Conservation (phyloP, 2,888 invertebrate species). For the Synanthedon tipuliformis region DNA sequence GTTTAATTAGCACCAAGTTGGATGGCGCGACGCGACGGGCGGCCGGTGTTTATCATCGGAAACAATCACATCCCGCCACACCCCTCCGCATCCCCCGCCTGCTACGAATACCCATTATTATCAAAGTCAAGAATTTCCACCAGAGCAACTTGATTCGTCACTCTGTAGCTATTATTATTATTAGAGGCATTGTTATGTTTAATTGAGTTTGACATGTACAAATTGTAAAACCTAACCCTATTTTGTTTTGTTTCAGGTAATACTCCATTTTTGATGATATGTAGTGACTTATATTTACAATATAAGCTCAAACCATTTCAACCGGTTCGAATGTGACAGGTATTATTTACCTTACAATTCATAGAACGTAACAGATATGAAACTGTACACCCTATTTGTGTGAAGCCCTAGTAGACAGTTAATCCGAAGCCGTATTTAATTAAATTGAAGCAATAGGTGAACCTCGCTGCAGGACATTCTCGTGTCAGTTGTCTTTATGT, state of each 20-base stretch:
- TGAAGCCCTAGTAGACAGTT: conserved; percentile 52
- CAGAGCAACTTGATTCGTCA: conserved; percentile 64
- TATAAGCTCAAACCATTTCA: too few species aligned
- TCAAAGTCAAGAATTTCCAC: conserved; percentile 62
- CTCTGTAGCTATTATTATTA: conserved; percentile 57
- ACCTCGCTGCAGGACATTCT: conserved; percentile 41
- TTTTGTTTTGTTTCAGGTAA: conserved; percentile 63
- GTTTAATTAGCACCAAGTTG: conserved; percentile 66
- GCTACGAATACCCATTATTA: conserved; percentile 58
- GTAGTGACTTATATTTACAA: too few species aligned
- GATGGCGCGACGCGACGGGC: conserved; percentile 59
- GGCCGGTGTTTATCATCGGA: conserved; percentile 67
- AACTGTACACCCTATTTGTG: conserved; percentile 50
- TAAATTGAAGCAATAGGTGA: conserved; percentile 58
- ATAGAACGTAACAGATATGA: conserved; percentile 43
- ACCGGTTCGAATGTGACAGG: neutral
- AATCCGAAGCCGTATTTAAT: conserved; percentile 70
- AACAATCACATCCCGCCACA: conserved; percentile 49
- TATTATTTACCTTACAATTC: neutral
- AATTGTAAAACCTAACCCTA: conserved; percentile 48
- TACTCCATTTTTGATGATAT: conserved; percentile 6
- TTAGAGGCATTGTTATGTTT: conserved; percentile 55
- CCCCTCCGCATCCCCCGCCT: conserved; percentile 13
- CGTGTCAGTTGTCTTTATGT: conserved; percentile 25
- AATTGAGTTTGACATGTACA: conserved; percentile 53